phyloP scores from a whole-genome alignment of 2,113 vertebrate genomes.

The Miniopterus natalensis region DNA sequence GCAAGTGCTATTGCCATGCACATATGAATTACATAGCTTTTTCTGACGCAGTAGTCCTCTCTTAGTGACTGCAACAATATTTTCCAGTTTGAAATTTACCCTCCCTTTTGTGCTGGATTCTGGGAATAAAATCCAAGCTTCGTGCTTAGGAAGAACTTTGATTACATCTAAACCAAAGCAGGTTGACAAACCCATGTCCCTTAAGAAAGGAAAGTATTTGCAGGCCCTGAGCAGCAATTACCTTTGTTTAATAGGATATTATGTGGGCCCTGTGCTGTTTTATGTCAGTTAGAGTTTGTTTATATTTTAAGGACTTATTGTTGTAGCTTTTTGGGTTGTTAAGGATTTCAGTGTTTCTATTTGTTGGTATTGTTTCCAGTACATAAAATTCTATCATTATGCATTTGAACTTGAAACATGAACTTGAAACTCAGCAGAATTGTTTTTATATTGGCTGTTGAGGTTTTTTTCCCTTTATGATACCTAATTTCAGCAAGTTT shows the following conservation, averaged over 20 bases:
- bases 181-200: slow-evolving; percentile 29
- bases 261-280: slow-evolving; percentile 71
- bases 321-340: slow-evolving; percentile 1
- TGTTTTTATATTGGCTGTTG: slow-evolving; percentile 53
- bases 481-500: slow-evolving; percentile 70
- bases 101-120: slow-evolving; percentile 37
- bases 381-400: slow-evolving; percentile 14
- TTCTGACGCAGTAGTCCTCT: not conserved
- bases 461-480: slow-evolving; percentile 37
- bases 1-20: slow-evolving; percentile 57
- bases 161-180: slow-evolving; percentile 49
- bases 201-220: slow-evolving; percentile 48
- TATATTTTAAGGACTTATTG: slow-evolving; percentile 56
- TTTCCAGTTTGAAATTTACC: slow-evolving; percentile 45
- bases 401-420: slow-evolving; percentile 60
- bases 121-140: slow-evolving; percentile 39
- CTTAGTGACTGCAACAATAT: not conserved
- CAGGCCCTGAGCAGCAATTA: slow-evolving; percentile 63
- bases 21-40: not conserved
- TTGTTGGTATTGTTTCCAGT: slow-evolving; percentile 30
- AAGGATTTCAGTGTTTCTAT: slow-evolving; percentile 45
- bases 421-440: slow-evolving; percentile 32
- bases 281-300: slow-evolving; percentile 74
- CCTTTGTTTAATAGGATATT: slow-evolving; percentile 78
- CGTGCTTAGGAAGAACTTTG: slow-evolving; percentile 53